These are phyloP conservation scores for Phycodurus eques DNA, from an alignment of 2,113 vertebrate genomes.

Conservation along the genomic window DNA sequence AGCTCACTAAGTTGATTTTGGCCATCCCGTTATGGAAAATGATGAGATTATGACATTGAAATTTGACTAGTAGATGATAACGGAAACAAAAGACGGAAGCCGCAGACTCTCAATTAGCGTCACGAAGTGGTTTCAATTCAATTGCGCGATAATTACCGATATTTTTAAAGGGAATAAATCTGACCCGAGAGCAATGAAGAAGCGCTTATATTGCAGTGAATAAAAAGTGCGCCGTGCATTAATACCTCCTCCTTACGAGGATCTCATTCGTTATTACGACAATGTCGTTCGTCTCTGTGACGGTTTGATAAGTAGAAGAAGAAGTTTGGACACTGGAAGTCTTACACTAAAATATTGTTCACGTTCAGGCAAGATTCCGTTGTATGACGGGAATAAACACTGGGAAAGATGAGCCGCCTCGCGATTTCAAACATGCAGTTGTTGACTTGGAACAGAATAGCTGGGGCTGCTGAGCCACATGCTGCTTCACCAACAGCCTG, in stretches of 20 bases:
- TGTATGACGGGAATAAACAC: no score
- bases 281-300: not conserved
- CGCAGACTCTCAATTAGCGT: conserved; percentile 15
- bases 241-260: not conserved
- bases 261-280: not conserved
- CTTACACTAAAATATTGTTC: not conserved
- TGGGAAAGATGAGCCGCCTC: no score
- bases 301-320: not conserved
- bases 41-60: conserved; percentile 18
- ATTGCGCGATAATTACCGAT: conserved; percentile 24
- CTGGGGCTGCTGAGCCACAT: no score
- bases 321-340: not conserved
- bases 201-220: not conserved
- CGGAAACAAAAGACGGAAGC: conserved; percentile 23
- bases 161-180: conserved; percentile 2
- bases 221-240: not conserved
- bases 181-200: not conserved
- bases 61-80: conserved; percentile 15
- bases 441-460: no score
- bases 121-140: conserved; percentile 8
- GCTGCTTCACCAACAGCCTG: no score
- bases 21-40: not conserved
- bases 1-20: conserved; percentile 26
- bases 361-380: no score
- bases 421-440: no score